Percentiles rank a stretch among this genome's conserved stretches.
Conservation (phyloP, 2,113 vertebrate species). For the Hemiscyllium ocellatum region DNA sequence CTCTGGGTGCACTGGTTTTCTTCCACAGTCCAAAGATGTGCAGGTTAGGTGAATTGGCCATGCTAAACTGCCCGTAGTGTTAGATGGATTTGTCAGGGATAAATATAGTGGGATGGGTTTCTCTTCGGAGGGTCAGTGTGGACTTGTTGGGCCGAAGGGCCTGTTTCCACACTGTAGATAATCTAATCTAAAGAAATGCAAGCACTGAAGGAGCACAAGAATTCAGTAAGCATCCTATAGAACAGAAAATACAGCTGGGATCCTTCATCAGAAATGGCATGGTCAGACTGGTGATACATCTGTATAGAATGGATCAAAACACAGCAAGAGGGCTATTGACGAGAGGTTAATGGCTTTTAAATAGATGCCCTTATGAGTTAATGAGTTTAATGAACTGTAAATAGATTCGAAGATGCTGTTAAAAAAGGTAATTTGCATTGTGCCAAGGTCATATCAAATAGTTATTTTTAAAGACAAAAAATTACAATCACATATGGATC, state of each 20-base stretch:
- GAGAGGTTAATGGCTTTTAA: not conserved
- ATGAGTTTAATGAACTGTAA: not conserved
- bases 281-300: not conserved
- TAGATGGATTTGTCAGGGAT: too few relatives aligned
- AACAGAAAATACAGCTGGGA: not conserved
- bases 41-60: too few relatives aligned
- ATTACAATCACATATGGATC: not conserved
- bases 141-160: too few relatives aligned
- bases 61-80: too few relatives aligned
- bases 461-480: not conserved
- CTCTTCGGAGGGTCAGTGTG: too few relatives aligned
- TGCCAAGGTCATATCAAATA: not conserved
- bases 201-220: not conserved
- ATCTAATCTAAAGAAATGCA: not conserved
- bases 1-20: too few relatives aligned
- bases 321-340: not conserved
- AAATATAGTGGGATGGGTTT: too few relatives aligned
- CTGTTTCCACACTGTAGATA: too few relatives aligned
- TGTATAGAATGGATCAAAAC: not conserved
- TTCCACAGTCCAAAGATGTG: too few relatives aligned
- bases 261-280: not conserved
- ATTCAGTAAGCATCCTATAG: not conserved
- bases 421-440: not conserved
- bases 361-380: not conserved
- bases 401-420: not conserved